Percentiles rank a stretch among this genome's conserved stretches.
Evolutionary conservation across 2,888 invertebrate genomes (phyloP).

Genomic region (Schrankia costaestrigalis): DNA sequence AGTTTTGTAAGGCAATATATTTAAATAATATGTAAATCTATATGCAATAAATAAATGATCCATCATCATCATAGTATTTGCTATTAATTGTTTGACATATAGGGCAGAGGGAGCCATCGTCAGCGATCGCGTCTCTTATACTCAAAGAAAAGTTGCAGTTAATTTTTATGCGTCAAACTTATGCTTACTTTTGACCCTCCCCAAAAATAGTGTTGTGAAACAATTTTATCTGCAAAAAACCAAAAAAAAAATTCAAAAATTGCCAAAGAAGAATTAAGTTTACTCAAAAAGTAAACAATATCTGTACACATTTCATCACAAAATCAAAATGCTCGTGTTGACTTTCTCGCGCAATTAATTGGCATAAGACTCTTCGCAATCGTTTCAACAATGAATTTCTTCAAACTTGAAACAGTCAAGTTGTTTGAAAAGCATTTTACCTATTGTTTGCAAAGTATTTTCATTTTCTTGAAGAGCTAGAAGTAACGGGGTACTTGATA

Average conservation of each 20-base stretch:
- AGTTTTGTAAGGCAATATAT: too few species aligned
- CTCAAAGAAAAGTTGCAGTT: too few species aligned
- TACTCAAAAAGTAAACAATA: neutral
- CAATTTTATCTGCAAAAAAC: neutral
- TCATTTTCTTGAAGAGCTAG: neutral
- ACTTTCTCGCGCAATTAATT: slow-evolving; percentile 29
- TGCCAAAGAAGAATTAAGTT: neutral
- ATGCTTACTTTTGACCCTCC: too few species aligned
- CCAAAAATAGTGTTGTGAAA: neutral
- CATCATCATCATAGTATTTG: too few species aligned
- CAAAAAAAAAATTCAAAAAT: neutral
- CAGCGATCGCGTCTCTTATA: too few species aligned
- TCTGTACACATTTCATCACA: slow-evolving; percentile 26
- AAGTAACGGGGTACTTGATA: neutral
- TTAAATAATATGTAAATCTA: too few species aligned
- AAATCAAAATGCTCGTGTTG: slow-evolving; percentile 27
- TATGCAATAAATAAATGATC: too few species aligned
- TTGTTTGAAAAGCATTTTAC: neutral
- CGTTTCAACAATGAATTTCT: slow-evolving; percentile 25
- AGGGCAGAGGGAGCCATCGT: too few species aligned
- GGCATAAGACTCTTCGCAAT: slow-evolving; percentile 21
- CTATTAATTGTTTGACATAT: too few species aligned
- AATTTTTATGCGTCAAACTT: too few species aligned
- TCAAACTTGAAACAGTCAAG: slow-evolving; percentile 3
- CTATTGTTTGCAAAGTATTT: slow-evolving; percentile 4